These are phyloP conservation scores for Tichodroma muraria DNA, from an alignment of 2,113 vertebrate species.

Conservation along the genomic window DNA sequence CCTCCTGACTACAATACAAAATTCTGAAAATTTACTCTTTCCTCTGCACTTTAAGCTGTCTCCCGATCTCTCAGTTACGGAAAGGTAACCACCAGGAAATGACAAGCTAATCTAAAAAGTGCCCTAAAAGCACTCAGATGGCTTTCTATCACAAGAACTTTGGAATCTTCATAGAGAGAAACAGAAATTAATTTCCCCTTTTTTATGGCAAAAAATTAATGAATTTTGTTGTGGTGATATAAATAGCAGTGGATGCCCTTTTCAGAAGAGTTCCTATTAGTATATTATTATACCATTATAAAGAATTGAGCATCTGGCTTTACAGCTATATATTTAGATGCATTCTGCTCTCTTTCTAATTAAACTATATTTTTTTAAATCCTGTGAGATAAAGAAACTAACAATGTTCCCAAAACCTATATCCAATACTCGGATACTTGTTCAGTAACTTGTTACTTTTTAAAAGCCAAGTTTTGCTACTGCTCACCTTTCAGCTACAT, in stretches of 20 bases:
- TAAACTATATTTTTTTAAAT: background rate
- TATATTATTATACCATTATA: background rate
- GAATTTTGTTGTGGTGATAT: background rate
- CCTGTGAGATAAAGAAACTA: background rate
- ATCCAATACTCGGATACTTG: background rate
- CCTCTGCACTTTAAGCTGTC: background rate
- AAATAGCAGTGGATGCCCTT: background rate
- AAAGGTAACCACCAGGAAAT: background rate
- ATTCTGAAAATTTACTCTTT: background rate
- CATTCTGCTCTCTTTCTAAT: background rate
- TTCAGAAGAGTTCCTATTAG: background rate
- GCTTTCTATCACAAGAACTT: background rate
- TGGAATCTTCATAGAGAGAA: background rate
- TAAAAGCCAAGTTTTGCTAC: background rate
- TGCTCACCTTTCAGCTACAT: background rate
- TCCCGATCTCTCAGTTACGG: background rate
- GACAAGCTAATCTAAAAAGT: background rate
- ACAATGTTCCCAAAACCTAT: background rate
- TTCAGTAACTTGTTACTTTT: background rate
- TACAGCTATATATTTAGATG: background rate
- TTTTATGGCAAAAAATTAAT: background rate
- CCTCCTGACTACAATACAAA: background rate
- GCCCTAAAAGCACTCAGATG: background rate
- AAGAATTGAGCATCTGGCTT: background rate
- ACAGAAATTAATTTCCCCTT: background rate